A percentile compares a stretch with the other conserved stretches of the same genome.
Evolutionary conservation across 2,888 invertebrate genomes (phyloP).

Genomic region (Drosophila basisetae): DNA sequence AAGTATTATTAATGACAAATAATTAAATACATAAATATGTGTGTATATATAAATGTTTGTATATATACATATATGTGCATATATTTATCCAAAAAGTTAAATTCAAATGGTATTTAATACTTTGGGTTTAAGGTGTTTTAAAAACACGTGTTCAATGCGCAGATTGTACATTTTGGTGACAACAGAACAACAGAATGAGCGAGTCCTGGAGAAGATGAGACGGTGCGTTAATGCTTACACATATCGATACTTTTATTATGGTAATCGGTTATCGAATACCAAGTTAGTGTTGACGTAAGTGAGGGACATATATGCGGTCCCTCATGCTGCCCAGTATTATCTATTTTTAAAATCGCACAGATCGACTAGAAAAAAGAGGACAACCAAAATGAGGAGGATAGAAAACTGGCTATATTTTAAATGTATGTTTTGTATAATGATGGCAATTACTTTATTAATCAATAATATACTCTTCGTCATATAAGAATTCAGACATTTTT

Average conservation of each 20-base stretch:
- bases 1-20: slow-evolving; percentile 68
- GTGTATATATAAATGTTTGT: not conserved
- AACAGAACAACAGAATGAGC: not conserved
- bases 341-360: not conserved
- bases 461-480: not conserved
- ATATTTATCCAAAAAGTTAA: slow-evolving; percentile 50
- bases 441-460: not conserved
- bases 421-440: not conserved
- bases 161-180: not conserved
- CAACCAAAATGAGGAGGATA: not conserved
- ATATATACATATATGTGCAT: slow-evolving; percentile 4
- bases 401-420: not conserved
- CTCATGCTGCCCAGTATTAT: not conserved
- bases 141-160: not conserved
- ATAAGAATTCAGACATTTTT: no score
- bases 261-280: not conserved
- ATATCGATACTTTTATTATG: not conserved
- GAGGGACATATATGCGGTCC: not conserved
- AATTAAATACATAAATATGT: slow-evolving; percentile 39
- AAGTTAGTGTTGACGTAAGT: not conserved
- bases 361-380: not conserved
- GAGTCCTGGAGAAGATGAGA: not conserved
- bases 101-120: not conserved
- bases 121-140: not conserved
- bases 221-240: not conserved